Conservation (phyloP, 1,140 invertebrate species). For the Leptopilina boulardi region DNA sequence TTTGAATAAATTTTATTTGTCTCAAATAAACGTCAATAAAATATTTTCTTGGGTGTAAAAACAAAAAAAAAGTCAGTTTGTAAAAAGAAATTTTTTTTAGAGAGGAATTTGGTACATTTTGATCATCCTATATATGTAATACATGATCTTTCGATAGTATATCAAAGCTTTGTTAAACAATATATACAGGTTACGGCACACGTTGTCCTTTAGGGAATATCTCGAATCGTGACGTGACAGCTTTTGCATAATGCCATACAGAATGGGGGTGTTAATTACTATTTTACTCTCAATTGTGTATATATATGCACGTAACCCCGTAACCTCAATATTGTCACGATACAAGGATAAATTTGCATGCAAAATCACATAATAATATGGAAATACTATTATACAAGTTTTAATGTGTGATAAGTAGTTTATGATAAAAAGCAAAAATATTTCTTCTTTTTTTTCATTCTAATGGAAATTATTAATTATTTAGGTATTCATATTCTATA, state of each 20-base stretch:
- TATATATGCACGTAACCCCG: background rate
- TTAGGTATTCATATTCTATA: too few species aligned
- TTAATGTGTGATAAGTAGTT: background rate
- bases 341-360: background rate
- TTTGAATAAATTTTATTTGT: too few species aligned
- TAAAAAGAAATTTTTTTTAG: too few species aligned
- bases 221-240: constrained; percentile 1
- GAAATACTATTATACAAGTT: background rate
- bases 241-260: constrained; percentile 9
- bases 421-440: background rate
- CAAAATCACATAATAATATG: constrained; percentile 7
- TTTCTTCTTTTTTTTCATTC: background rate
- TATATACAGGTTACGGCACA: constrained; percentile 1
- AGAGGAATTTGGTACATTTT: too few species aligned
- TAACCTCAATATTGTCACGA: constrained; percentile 1
- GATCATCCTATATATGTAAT: too few species aligned
- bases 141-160: constrained; percentile 23
- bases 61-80: too few species aligned
- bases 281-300: constrained; percentile 2
- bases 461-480: too few species aligned
- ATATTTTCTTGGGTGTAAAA: too few species aligned
- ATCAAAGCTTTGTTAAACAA: constrained; percentile 29
- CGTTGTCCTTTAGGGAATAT: constrained; percentile 22
- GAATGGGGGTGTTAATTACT: constrained; percentile 17
- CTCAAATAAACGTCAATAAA: too few species aligned